phyloP scores from a whole-genome alignment of 2,888 invertebrate species.

The Thalpophila matura region DNA sequence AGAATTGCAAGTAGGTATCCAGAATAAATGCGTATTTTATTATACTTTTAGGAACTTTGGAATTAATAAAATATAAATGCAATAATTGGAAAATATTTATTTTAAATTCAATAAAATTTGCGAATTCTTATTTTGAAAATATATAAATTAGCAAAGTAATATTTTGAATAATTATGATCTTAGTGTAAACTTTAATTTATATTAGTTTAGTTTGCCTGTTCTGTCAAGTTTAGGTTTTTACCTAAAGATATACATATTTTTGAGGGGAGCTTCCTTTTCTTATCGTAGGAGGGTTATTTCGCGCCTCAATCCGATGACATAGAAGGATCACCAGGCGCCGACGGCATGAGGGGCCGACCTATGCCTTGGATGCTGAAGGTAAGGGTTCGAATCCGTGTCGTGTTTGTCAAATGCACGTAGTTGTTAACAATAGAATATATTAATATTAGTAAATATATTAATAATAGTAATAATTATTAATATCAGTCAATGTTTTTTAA shows the following conservation, averaged over 20 bases:
- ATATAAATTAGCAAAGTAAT: slow-evolving; percentile 3
- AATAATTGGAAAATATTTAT: slow-evolving; percentile 39
- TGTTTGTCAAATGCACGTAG: slow-evolving; percentile 44
- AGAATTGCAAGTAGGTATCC: background rate
- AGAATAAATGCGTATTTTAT: too few relatives aligned
- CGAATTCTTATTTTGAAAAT: slow-evolving; percentile 13
- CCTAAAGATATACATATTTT: slow-evolving; percentile 64
- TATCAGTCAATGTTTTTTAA: too few relatives aligned
- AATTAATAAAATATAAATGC: background rate
- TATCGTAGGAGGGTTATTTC: slow-evolving; percentile 75
- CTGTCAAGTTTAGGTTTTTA: slow-evolving; percentile 49
- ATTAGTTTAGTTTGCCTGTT: slow-evolving; percentile 12
- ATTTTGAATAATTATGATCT: too few relatives aligned
- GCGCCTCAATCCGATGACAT: slow-evolving; percentile 71
- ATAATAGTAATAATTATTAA: too few relatives aligned
- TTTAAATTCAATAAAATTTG: slow-evolving; percentile 10
- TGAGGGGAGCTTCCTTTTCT: slow-evolving; percentile 71
- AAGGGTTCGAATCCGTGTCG: slow-evolving; percentile 61
- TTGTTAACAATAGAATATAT: slow-evolving; percentile 7
- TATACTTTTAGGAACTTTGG: too few relatives aligned
- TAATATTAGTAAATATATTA: too few relatives aligned
- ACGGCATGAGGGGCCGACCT: slow-evolving; percentile 69
- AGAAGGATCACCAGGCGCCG: slow-evolving; percentile 66
- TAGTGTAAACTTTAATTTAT: too few relatives aligned
- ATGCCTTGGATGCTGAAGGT: slow-evolving; percentile 80